Conservation (phyloP, 2,888 invertebrate genomes). For the Acanthococcus lagerstroemiae region DNA sequence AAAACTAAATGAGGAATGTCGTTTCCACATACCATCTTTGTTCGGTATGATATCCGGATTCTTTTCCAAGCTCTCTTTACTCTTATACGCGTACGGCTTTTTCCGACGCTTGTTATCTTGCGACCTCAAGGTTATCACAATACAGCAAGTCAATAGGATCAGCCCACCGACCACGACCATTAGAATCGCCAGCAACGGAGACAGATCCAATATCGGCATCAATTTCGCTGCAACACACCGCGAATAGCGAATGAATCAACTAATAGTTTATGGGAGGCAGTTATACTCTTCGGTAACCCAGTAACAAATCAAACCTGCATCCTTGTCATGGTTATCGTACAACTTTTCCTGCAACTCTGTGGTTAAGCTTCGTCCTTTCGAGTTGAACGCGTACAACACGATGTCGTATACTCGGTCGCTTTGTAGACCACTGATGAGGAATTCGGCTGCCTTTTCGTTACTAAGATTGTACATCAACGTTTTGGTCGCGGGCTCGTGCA, state of each 20-base stretch:
- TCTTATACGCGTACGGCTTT: conserved; percentile 9
- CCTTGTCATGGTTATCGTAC: neutral
- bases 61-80: conserved; percentile 59
- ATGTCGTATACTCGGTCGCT: conserved; percentile 60
- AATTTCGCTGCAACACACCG: neutral
- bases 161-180: conserved; percentile 10
- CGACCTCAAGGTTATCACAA: conserved; percentile 11
- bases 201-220: neutral
- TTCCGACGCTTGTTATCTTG: conserved; percentile 5
- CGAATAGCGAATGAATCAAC: neutral
- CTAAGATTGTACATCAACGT: conserved; percentile 50
- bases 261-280: neutral
- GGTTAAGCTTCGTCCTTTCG: conserved; percentile 59
- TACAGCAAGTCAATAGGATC: conserved; percentile 8
- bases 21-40: conserved; percentile 43
- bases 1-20: too few relatives aligned
- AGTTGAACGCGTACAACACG: conserved; percentile 58
- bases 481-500: conserved; percentile 43
- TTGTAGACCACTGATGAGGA: conserved; percentile 55
- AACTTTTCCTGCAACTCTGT: conserved; percentile 49
- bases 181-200: conserved; percentile 10
- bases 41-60: conserved; percentile 86
- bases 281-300: neutral
- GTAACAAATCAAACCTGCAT: neutral
- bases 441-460: conserved; percentile 50